Conservation (phyloP, 2,113 vertebrate species). For the Pholis gunnellus region DNA sequence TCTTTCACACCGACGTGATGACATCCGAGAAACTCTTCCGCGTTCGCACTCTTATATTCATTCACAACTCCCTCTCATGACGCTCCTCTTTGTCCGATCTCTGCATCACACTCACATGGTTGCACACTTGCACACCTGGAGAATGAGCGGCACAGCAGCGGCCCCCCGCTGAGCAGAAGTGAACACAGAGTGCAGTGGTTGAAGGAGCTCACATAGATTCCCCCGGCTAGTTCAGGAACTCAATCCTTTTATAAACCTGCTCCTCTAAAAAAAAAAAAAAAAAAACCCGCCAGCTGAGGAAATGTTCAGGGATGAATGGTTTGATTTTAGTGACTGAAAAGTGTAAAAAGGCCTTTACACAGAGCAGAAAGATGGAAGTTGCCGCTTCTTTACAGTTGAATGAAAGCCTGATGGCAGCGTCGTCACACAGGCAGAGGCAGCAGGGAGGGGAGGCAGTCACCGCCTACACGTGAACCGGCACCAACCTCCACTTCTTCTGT, state of each 20-base stretch:
- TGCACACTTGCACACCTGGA: conserved; percentile 11
- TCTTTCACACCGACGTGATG: not conserved
- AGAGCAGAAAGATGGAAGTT: not conserved
- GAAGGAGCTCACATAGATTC: not conserved
- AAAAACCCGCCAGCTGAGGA: conserved; percentile 16
- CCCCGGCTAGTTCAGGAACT: not conserved
- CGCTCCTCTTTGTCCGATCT: not conserved
- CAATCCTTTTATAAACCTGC: conserved; percentile 14
- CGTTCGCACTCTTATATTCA: not conserved
- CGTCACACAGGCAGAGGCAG: not conserved
- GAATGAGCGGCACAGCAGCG: not conserved
- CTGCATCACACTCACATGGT: not conserved
- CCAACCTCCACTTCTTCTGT: not conserved
- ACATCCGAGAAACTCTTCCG: not conserved
- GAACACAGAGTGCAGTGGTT: not conserved
- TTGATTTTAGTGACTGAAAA: conserved; percentile 4
- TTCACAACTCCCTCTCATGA: not conserved
- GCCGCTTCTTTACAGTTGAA: conserved; percentile 10
- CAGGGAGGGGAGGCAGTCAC: not conserved
- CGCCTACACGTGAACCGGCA: not conserved
- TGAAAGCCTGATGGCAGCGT: not conserved
- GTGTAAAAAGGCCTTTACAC: conserved; percentile 2
- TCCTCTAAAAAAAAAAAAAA: not conserved
- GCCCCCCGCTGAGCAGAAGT: not conserved
- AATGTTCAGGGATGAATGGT: conserved; percentile 6